Base-by-base conservation (phyloP, 1,140 invertebrate species). In the Megathymus violae region DNA sequence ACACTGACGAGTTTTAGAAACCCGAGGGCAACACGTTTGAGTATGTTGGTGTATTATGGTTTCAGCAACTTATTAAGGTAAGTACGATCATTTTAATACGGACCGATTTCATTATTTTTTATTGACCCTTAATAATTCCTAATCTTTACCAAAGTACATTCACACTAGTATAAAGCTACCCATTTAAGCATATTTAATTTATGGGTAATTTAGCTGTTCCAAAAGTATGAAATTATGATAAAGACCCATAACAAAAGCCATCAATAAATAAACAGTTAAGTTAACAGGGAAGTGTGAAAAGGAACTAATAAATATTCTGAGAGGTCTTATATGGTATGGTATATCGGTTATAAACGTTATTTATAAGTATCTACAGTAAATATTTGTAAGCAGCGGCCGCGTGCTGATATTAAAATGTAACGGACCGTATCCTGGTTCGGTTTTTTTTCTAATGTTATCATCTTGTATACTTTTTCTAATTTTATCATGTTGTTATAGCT, bases 341-440 rank as follows among this genome's bases (percentile, higher is more conserved):
- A 44, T 64, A 64, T 44, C 34, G 38, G 19, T 27, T 36, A 58
- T 63, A 11, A 48, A 14, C 62, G 41, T 59, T 41, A 46, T 25
- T 38, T 15, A 41, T 27, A 50, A 36, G 31, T 65, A 64, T 59
- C 63, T 44, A 52, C 38, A 52, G 59, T 60, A 36, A 69, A 69
- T 69, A 62, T 69, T 69, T 65, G n/a, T n/a, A n/a, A n/a, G 59
- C 17, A 66, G 66, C 67, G 52, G 67, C 66, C 51, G n/a, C 22
- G 34, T 15, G 41, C 31, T 17, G 36, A 67, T 62, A 56, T 56
- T 47, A 17, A 50, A 43, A 67, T 34, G 47, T 56, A 67, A 62
- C 51, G 63, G 67, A 51, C 44, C 54, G 10, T 56, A 15, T 16
- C 15, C 43, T 61, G 67, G 64, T 69, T 64, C 61, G 19, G 58